phyloP scores from a whole-genome alignment of 2,888 invertebrate species.

The Melanostoma scalare region DNA sequence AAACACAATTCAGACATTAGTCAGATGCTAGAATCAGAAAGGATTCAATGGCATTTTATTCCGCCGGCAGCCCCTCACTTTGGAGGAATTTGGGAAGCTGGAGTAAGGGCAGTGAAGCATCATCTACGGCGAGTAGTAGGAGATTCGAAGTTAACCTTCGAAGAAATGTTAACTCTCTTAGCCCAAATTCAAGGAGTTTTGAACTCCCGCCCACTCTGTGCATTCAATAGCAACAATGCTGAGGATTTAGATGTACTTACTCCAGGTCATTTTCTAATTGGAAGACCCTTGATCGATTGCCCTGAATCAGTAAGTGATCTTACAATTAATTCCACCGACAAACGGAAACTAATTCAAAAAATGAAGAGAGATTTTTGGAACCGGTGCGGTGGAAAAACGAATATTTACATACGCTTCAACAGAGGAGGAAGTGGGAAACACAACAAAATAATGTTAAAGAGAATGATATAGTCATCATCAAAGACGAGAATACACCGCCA shows the following conservation, averaged over 20 bases:
- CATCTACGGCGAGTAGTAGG: slow-evolving; percentile 4
- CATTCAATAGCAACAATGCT: slow-evolving; percentile 9
- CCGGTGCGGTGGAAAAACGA: too few relatives aligned
- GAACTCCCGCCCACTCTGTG: slow-evolving; percentile 16
- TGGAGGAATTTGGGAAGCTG: slow-evolving; percentile 9
- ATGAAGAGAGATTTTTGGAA: background rate
- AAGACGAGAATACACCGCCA: background rate
- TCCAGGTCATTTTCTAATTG: background rate
- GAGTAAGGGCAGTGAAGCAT: slow-evolving; percentile 7
- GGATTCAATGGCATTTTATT: background rate
- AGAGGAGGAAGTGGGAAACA: too few relatives aligned
- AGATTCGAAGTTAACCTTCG: background rate
- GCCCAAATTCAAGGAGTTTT: slow-evolving; percentile 10
- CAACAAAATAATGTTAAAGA: background rate
- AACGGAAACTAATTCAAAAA: background rate
- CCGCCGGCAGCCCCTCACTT: slow-evolving; percentile 14
- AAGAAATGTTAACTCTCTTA: slow-evolving; percentile 7
- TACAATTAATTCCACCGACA: slow-evolving; percentile 1
- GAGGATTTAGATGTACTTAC: slow-evolving; percentile 2
- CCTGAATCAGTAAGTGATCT: background rate
- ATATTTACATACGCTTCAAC: too few relatives aligned
- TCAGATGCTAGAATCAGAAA: slow-evolving; percentile 14
- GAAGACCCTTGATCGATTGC: too few relatives aligned
- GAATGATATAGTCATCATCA: background rate
- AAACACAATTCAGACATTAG: slow-evolving; percentile 6